A percentile compares a stretch with the other conserved stretches of the same genome.
These are phyloP conservation scores for Drosophila albomicans DNA, from an alignment of 1,140 invertebrate species.

Conservation along the genomic window DNA sequence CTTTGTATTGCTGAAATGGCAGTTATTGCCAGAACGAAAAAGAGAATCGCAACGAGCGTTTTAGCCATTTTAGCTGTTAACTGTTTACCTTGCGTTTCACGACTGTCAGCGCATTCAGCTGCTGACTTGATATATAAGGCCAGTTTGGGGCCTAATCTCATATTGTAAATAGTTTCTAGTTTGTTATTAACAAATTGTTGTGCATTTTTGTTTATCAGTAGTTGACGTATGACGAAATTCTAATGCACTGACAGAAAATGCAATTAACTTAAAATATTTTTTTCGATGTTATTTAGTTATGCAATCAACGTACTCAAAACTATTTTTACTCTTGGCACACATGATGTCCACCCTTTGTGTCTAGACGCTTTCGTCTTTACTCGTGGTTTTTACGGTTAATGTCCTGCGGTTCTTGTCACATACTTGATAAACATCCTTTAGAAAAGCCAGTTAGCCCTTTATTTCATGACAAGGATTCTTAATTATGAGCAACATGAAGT, in stretches of 20 bases:
- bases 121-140: slow-evolving; percentile 17
- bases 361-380: too few relatives aligned
- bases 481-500: neutral
- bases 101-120: slow-evolving; percentile 8
- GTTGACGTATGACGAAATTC: neutral
- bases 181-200: too few relatives aligned
- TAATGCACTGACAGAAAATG: neutral
- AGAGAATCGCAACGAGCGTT: slow-evolving; percentile 12
- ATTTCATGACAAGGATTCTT: neutral
- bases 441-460: neutral
- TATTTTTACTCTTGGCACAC: too few relatives aligned
- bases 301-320: too few relatives aligned
- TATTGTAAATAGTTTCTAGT: neutral
- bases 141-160: neutral
- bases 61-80: slow-evolving; percentile 31
- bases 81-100: neutral
- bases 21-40: slow-evolving; percentile 24
- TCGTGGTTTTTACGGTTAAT: too few relatives aligned
- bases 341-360: too few relatives aligned
- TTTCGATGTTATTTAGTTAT: too few relatives aligned
- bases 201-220: too few relatives aligned
- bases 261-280: too few relatives aligned
- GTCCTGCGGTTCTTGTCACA: too few relatives aligned
- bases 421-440: neutral
- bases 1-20: neutral